Conservation (phyloP, 2,113 vertebrate genomes). For the Microcebus ravelobensis region DNA sequence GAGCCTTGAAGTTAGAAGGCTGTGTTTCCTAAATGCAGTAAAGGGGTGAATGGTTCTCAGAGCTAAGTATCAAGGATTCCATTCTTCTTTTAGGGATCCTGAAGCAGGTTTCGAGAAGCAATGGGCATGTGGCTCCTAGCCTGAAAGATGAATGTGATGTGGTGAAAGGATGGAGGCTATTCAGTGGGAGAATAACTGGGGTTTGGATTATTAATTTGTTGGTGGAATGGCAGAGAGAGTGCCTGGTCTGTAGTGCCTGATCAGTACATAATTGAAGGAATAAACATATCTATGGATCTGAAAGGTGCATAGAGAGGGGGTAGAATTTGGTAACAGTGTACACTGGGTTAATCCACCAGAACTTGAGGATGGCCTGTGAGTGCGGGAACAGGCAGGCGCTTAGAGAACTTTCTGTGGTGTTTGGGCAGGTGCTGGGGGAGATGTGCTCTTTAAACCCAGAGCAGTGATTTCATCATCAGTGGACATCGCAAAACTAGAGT, state of each 20-base stretch:
- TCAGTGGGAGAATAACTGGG: background rate
- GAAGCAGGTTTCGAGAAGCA: constrained; percentile 24
- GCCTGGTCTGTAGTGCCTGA: background rate
- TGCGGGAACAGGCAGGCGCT: background rate
- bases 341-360: background rate
- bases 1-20: background rate
- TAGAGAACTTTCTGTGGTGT: background rate
- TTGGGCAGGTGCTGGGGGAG: background rate
- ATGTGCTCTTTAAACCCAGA: background rate
- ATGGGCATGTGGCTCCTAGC: background rate
- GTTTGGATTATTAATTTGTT: background rate
- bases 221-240: background rate
- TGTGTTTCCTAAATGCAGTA: background rate
- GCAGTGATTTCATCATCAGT: background rate
- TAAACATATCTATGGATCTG: background rate
- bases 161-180: background rate
- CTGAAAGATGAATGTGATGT: background rate
- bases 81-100: background rate
- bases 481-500: background rate
- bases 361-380: background rate
- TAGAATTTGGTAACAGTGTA: background rate
- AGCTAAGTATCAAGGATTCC: background rate
- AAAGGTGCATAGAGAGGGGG: background rate
- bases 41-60: background rate
- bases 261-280: background rate